A percentile compares a stretch with the other conserved stretches of the same genome.
Evolutionary conservation across 2,113 vertebrate species (phyloP).

Genomic region (Erythrolamprus reginae): DNA sequence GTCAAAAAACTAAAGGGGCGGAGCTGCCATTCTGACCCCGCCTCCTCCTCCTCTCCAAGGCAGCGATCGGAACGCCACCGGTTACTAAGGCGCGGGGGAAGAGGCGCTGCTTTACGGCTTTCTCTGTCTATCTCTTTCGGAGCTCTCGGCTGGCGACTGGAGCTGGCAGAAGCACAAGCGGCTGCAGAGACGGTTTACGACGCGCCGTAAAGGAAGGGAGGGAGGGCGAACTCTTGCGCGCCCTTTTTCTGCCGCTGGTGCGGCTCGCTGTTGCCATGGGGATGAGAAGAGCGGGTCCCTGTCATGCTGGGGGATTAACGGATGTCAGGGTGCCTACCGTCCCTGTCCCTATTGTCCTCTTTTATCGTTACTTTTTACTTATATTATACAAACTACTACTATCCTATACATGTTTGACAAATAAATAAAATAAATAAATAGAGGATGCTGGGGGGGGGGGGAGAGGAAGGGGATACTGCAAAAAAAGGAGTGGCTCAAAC

Average conservation of each 20-base stretch:
- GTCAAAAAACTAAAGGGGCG: not conserved
- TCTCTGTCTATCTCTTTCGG: not conserved
- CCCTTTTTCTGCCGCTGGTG: not conserved
- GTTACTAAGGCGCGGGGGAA: conserved; percentile 2
- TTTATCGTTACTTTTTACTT: too few species aligned
- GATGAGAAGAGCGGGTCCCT: too few species aligned
- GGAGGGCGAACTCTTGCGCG: too few species aligned
- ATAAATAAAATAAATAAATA: too few species aligned
- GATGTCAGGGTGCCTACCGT: too few species aligned
- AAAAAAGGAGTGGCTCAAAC: not conserved
- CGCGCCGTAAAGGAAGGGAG: conserved; percentile 21
- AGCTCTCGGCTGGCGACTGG: not conserved
- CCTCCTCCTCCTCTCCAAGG: not conserved
- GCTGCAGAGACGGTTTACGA: conserved; percentile 15
- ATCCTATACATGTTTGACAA: too few species aligned
- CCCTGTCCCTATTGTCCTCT: too few species aligned
- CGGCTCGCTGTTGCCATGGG: not conserved
- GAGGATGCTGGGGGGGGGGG: too few species aligned
- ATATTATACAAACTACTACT: too few species aligned
- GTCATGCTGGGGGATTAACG: not conserved
- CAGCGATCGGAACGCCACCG: not conserved
- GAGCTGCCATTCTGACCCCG: not conserved
- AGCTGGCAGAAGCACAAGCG: not conserved
- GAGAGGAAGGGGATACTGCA: not conserved
- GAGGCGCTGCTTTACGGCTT: conserved; percentile 31